Conservation (phyloP, 35 echinoderm and acorn worm species). For the Ophioderma brevispina region DNA sequence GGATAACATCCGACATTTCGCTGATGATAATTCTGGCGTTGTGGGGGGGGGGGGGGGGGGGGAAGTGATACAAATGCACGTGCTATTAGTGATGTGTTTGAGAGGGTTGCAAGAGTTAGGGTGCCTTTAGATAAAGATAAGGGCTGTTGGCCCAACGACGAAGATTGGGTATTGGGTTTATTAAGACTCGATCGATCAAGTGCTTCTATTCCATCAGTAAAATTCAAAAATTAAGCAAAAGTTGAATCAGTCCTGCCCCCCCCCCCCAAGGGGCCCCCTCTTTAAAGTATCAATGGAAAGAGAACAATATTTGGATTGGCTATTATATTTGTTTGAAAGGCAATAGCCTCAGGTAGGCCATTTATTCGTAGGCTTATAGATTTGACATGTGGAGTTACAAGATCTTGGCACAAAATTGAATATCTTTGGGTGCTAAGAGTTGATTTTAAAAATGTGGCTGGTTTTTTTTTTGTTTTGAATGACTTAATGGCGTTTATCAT, state of each 20-base stretch:
- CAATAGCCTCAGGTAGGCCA: conserved; percentile 5
- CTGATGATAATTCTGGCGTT: conserved; percentile 21
- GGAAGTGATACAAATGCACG: not conserved
- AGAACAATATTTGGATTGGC: not conserved
- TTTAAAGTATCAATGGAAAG: not conserved
- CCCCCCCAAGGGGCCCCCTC: no score
- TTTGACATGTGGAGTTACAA: not conserved
- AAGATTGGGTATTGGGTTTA: not conserved
- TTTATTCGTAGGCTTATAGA: conserved; percentile 35
- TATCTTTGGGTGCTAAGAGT: not conserved
- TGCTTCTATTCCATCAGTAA: conserved; percentile 12
- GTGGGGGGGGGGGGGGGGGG: no score
- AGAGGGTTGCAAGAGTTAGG: not conserved
- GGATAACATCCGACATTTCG: conserved; percentile 19
- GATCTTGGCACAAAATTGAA: conserved; percentile 1
- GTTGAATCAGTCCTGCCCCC: not conserved
- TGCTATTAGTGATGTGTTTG: not conserved
- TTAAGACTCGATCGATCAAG: not conserved
- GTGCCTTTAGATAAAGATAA: conserved; percentile 21
- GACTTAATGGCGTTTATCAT: not conserved
- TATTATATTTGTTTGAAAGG: conserved; percentile 31
- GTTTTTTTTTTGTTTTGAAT: conserved; percentile 6
- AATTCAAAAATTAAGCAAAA: not conserved
- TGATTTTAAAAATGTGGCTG: conserved; percentile 23
- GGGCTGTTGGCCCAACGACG: not conserved